Evolutionary conservation across 2,113 vertebrate genomes (phyloP), one percentile per base, ranked within the genome.

Genomic region (Phyllostomus discolor): DNA sequence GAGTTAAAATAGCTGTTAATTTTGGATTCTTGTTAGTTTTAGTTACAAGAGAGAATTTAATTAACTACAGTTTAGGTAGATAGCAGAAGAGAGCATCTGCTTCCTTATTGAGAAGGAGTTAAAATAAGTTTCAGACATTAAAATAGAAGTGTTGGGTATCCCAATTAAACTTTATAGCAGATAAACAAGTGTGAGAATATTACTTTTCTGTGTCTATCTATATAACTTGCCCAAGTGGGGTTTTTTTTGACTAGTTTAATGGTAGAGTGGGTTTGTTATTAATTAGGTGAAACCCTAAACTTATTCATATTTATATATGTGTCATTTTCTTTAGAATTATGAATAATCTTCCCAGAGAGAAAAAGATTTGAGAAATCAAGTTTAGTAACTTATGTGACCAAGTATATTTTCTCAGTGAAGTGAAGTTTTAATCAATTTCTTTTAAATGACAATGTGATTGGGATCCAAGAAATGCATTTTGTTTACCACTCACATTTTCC

Each of bases 1-100:
- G 93, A 98, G 95, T 96, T 96, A 79, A 97, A 97, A 26, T 93
- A 97, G 95, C 86, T 96, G 90, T 97, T 98, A 97, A 97, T 97
- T 98, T 98, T 97, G 97, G 81, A 79, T 78, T 95, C 95, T 96
- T 98, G 46, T 76, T 93, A 95, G 79, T 97, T 97, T 98, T 96
- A 96, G 86, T 98, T 98, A 97, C 73, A 83, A 96, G 88, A 96
- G 97, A 95, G 62, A 95, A 97, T 95, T 93, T 97, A 97, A 96
- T 97, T 97, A 98, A 94, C 92, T 97, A 97, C 54, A 88, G 22
- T 94, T 93, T 85, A 83, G 97, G 87, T 97, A 91, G 48, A 84
- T 11, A 79, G 57, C 28, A 46, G 57, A 96, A 95, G 73, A 97
- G 91, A 98, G 78, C 91, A 97, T 93, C 95, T 97, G 89, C 90